Evolutionary conservation across 2,113 vertebrate genomes (phyloP).

Genomic region (Bothrops jararaca): DNA sequence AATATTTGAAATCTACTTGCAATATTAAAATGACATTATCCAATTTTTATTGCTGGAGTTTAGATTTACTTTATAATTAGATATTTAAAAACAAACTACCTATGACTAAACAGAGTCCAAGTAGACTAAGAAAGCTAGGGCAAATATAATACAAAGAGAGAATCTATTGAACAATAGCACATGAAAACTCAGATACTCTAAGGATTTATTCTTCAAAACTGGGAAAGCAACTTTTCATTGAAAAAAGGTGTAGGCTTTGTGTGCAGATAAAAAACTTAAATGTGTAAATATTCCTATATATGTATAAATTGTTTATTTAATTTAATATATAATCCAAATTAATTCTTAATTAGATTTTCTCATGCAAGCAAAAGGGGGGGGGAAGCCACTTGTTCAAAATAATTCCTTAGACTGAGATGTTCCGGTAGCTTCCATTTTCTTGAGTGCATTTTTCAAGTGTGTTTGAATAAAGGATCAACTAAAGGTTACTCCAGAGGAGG

Average conservation of each 20-base stretch:
- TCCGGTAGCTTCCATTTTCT: conserved; percentile 55
- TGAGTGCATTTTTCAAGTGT: conserved; percentile 53
- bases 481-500: conserved; percentile 56
- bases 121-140: conserved; percentile 34
- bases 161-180: conserved; percentile 24
- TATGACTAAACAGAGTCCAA: conserved; percentile 1
- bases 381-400: conserved; percentile 40
- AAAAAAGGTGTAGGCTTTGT: background rate
- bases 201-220: conserved; percentile 3
- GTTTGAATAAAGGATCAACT: conserved; percentile 57
- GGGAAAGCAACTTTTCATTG: background rate
- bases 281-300: background rate
- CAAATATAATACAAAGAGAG: conserved; percentile 33
- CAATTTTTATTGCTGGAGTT: conserved; percentile 58
- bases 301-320: conserved; percentile 5
- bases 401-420: conserved; percentile 38
- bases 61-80: conserved; percentile 52
- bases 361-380: conserved; percentile 17
- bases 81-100: background rate
- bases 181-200: conserved; percentile 1
- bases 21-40: conserved; percentile 65
- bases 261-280: background rate
- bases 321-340: conserved; percentile 7
- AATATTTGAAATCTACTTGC: conserved; percentile 66
- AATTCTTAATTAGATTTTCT: background rate